Conservation (phyloP, 1,140 invertebrate genomes). For the Chironomus striatipennis region DNA sequence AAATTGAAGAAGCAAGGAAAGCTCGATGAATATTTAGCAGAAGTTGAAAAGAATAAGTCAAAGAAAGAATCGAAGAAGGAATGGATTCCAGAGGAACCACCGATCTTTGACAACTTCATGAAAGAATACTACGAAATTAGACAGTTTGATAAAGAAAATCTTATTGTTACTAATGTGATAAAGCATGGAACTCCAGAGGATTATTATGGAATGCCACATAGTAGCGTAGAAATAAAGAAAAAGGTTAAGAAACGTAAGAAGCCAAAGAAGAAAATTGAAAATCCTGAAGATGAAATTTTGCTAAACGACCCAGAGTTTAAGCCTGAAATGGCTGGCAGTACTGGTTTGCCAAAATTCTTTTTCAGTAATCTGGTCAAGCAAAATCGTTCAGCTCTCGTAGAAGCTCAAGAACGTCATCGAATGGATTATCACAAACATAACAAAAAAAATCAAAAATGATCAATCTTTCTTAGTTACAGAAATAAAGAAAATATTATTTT, state of each 20-base stretch:
- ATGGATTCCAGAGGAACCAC: not conserved
- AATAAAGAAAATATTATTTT: not conserved
- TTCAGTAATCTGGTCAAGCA: not conserved
- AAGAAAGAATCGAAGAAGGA: not conserved
- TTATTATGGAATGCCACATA: too few relatives aligned
- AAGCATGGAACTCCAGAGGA: not conserved
- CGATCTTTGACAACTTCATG: not conserved
- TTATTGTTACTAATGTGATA: not conserved
- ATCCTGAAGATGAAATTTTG: not conserved
- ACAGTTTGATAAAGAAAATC: not conserved
- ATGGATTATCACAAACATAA: not conserved
- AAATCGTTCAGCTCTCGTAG: not conserved
- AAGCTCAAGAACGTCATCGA: not conserved
- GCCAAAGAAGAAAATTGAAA: not conserved
- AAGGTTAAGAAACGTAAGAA: not conserved
- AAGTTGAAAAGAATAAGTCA: not conserved
- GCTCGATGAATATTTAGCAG: not conserved
- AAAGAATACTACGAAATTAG: not conserved
- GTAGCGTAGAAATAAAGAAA: not conserved
- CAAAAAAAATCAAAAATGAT: not conserved
- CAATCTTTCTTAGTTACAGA: constrained; percentile 15
- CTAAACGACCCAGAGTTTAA: not conserved
- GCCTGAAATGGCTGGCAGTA: not conserved
- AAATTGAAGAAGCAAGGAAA: constrained; percentile 18
- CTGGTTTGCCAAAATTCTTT: not conserved